These are phyloP conservation scores for Tenebrosternarchus preto DNA, from an alignment of 2,113 vertebrate species.

Conservation along the genomic window DNA sequence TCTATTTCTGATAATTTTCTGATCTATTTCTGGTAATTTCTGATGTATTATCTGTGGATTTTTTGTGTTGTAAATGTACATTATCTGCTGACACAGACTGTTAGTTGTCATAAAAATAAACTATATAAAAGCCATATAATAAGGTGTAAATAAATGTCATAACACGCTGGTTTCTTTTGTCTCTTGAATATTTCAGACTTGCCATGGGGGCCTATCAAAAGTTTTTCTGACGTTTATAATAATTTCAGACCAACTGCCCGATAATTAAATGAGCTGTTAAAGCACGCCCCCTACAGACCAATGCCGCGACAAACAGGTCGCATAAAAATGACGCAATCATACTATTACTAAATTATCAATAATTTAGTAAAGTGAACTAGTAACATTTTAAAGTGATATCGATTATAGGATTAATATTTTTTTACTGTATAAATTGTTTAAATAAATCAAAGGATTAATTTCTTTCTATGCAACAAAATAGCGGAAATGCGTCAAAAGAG, in stretches of 20 bases:
- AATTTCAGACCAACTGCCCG: too few relatives aligned
- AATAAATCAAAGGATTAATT: too few relatives aligned
- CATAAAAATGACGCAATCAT: too few relatives aligned
- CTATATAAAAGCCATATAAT: background rate
- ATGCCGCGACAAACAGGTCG: background rate
- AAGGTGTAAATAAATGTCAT: constrained; percentile 24
- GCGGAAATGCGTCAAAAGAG: constrained; percentile 13
- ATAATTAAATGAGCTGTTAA: background rate
- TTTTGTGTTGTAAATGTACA: background rate
- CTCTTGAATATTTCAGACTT: background rate
- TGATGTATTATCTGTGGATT: background rate
- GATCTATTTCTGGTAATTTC: background rate
- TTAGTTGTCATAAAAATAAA: background rate
- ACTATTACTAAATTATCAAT: too few relatives aligned
- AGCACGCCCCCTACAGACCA: background rate
- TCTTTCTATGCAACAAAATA: too few relatives aligned
- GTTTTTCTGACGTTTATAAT: too few relatives aligned
- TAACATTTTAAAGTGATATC: too few relatives aligned
- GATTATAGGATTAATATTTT: background rate
- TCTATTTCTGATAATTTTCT: background rate
- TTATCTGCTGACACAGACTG: background rate
- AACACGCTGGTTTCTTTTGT: background rate
- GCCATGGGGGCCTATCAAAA: too few relatives aligned
- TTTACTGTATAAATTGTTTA: too few relatives aligned
- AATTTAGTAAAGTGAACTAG: too few relatives aligned